Evolutionary conservation across 2,113 vertebrate species (phyloP).

Genomic region (Esox niger): DNA sequence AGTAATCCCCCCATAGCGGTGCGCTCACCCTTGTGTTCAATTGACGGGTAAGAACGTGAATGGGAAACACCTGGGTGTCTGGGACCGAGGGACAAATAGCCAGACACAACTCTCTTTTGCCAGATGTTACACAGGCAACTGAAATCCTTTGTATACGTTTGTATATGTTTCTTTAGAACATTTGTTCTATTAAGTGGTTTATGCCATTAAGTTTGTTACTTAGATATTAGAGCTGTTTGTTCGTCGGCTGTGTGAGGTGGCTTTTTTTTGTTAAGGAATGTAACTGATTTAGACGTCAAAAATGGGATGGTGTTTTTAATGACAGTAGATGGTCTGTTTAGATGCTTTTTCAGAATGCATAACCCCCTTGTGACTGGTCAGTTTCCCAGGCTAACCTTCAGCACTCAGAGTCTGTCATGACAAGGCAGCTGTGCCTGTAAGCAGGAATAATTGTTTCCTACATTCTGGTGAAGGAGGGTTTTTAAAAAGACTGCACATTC

Average conservation of each 20-base stretch:
- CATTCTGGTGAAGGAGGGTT: constrained; percentile 27
- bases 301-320: constrained; percentile 7
- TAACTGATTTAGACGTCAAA: constrained; percentile 19
- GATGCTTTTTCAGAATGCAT: no score
- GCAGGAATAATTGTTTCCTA: neutral
- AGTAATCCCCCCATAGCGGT: constrained; percentile 46
- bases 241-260: constrained; percentile 21
- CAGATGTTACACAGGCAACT: constrained; percentile 23
- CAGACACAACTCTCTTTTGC: constrained; percentile 46
- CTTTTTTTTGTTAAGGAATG: constrained; percentile 25
- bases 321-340: constrained; percentile 5
- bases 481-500: constrained; percentile 57
- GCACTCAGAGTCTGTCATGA: no score
- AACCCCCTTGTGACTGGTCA: constrained; percentile 22
- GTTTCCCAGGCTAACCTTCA: constrained; percentile 14
- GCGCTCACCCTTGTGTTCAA: constrained; percentile 8
- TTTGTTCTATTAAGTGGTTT: constrained; percentile 46
- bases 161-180: constrained; percentile 37
- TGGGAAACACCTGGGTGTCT: constrained; percentile 65
- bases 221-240: constrained; percentile 34
- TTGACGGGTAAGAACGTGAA: constrained; percentile 34
- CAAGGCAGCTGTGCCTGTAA: constrained; percentile 5
- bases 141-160: constrained; percentile 25
- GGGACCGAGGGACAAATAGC: constrained; percentile 30
- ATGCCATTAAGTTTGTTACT: constrained; percentile 27